Evolutionary conservation across 2,113 vertebrate genomes (phyloP), one percentile per base, ranked within the genome.

Genomic region (Scomber colias): DNA sequence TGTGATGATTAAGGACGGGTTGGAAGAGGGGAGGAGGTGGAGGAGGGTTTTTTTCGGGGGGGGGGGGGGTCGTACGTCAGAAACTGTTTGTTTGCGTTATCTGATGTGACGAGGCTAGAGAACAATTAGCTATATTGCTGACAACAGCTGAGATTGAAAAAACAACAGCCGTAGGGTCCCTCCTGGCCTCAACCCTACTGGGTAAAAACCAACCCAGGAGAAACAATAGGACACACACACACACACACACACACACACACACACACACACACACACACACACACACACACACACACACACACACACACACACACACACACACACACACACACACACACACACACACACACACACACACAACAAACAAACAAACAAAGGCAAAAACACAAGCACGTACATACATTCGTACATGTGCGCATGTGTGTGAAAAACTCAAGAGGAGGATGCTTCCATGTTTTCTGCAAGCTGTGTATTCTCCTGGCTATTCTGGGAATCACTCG

Each of bases 401-500:
- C 1, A 16, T 16, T 5, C 31, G 2, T 40, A 9, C 35, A 40
- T 40, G 6, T 40, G 8, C 35, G 45, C 50, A 15, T 24, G 24
- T 16, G 19, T 15, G 10, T 24, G 65, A 30, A 4, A 75, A 14
- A 17, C 24, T 45, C 14, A 21, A 55, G 17, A 69, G 40, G 74
- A 84, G 86, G 88, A 89, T 86, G 84, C 50, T 5, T 73, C 82
- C 1, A 66, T 79, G 70, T 82, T 90, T 89, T 86, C 57, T 80
- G 78, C 70, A 84, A 87, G 87, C 87, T 82, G 78, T 85, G 87
- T 88, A 78, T 92, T 92, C 87, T 90, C 70, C 84, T 27, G 76
- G 66, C 91, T 95, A 95, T 95, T 95, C 92, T 94, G 91, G 92
- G 93, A 95, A 89, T 89, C 87, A 83, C 90, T 92, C 13, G 75